Percentiles rank a stretch among this genome's conserved stretches.
Conservation (phyloP, 2,113 vertebrate genomes). For the Macrotus californicus region DNA sequence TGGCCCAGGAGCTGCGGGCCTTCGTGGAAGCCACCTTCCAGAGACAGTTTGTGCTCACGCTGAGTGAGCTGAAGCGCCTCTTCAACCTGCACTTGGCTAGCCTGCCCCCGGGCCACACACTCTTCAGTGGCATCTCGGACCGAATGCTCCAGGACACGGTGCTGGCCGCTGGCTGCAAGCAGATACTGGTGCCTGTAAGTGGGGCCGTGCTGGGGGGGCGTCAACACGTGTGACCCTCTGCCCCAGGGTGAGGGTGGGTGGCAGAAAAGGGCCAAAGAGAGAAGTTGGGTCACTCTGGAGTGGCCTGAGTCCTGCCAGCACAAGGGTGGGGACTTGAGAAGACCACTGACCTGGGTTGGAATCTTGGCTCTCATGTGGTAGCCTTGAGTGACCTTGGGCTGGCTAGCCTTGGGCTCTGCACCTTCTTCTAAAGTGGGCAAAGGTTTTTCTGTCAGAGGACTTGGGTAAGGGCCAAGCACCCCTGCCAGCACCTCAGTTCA, state of each 20-base stretch:
- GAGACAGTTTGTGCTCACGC: constrained; percentile 93
- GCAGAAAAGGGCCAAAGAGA: neutral
- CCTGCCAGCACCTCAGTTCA: too few species aligned
- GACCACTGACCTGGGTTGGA: neutral
- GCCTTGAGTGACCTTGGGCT: neutral
- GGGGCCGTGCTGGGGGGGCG: neutral
- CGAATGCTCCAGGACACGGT: constrained; percentile 95
- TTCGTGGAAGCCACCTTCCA: constrained; percentile 91
- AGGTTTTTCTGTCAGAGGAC: neutral
- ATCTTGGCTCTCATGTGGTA: accelerated
- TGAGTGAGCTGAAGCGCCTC: constrained; percentile 96
- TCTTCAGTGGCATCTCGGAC: constrained; percentile 92
- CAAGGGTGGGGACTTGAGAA: neutral
- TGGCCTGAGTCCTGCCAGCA: neutral
- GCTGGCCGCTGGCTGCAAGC: constrained; percentile 91
- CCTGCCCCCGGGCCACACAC: constrained; percentile 87
- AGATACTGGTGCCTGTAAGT: constrained; percentile 99
- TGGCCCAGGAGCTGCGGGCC: constrained; percentile 87
- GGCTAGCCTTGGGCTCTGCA: neutral
- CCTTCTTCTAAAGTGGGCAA: neutral
- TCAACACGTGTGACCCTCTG: neutral
- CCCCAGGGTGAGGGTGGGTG: neutral
- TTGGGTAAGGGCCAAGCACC: neutral
- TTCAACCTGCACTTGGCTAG: constrained; percentile 95
- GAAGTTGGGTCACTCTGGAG: too few species aligned